Base-by-base conservation (phyloP, 2,113 vertebrate genomes). In the Grammomys dolichurus region DNA sequence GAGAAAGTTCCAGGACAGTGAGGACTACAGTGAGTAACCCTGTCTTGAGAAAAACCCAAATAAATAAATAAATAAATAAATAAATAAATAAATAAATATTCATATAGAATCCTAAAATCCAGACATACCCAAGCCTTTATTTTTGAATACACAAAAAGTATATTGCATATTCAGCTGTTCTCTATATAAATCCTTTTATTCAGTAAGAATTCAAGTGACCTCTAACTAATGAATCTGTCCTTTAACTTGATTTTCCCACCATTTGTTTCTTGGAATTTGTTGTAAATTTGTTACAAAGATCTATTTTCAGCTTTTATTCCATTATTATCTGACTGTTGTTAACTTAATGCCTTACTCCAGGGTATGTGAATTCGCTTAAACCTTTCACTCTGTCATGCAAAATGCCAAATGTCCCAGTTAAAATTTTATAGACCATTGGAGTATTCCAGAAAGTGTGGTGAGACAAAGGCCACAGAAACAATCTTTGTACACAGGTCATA, bases 121-220 rank as follows among this genome's bases (percentile, higher is more conserved):
- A 93, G 56, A 22, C 4, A 75, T 58, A 19, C 36, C 10, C 13
- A 80, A 60, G 19, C 0, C 75, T 93, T 86, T 56, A 84, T 65
- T 51, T 88, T 63, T 78, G 2, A 11, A 40, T 16, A 60, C 5
- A 77, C 46, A 92, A 87, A 87, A 26, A 58, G 7, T 43, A 51
- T 33, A 10, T 54, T 78, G 77, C 31, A 70, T 26, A 75, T 89
- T 56, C 51, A 89, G 36, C 43, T 81, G 73, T 58, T 73, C 8
- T 13, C 54, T 85, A 88, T 24, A 40, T 54, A 73, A 88, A 65
- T 81, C 5, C 17, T 77, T 92, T 91, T 72, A 82, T 72, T 58
- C 60, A 94, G 26, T 80, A 88, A 92, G 89, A 85, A 90, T 84
- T 88, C 87, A 90, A 95, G 65, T 93, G 67, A 94, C 65, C 19